phyloP scores from a whole-genome alignment of 2,888 invertebrate genomes.

The Nymphalis polychloros region DNA sequence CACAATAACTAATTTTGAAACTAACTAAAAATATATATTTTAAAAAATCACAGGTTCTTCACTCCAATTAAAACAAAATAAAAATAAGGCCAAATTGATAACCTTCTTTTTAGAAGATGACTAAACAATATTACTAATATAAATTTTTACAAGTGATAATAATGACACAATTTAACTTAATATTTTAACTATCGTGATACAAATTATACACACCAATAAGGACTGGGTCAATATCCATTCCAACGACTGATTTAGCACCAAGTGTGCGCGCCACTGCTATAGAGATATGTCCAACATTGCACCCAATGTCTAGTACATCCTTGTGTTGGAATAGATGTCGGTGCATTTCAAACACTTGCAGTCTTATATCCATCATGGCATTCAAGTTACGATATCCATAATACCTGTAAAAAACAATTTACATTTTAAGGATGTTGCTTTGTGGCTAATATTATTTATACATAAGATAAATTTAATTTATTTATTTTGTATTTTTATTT shows the following conservation, averaged over 20 bases:
- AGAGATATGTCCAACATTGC: slow-evolving; percentile 98
- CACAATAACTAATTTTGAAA: too few species aligned
- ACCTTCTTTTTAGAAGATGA: too few species aligned
- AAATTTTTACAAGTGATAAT: neutral
- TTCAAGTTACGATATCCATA: slow-evolving; percentile 96
- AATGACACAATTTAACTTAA: neutral
- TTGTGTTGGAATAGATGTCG: slow-evolving; percentile 92
- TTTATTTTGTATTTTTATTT: too few species aligned
- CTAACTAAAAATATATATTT: too few species aligned
- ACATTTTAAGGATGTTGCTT: neutral
- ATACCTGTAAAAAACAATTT: slow-evolving; percentile 83
- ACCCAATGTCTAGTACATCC: slow-evolving; percentile 97
- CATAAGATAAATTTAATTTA: too few species aligned
- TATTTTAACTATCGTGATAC: neutral
- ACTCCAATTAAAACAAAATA: too few species aligned
- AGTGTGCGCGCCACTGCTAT: slow-evolving; percentile 93
- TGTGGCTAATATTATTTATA: too few species aligned
- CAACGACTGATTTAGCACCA: slow-evolving; percentile 91
- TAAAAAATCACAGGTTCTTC: too few species aligned
- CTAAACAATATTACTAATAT: neutral
- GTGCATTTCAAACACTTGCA: slow-evolving; percentile 90
- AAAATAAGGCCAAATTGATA: too few species aligned
- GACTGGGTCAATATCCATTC: slow-evolving; percentile 96
- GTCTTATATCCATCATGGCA: slow-evolving; percentile 90
- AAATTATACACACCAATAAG: slow-evolving; percentile 83